These are phyloP conservation scores for Drosophila gaucha DNA, from an alignment of 2,888 invertebrate species.

Conservation along the genomic window DNA sequence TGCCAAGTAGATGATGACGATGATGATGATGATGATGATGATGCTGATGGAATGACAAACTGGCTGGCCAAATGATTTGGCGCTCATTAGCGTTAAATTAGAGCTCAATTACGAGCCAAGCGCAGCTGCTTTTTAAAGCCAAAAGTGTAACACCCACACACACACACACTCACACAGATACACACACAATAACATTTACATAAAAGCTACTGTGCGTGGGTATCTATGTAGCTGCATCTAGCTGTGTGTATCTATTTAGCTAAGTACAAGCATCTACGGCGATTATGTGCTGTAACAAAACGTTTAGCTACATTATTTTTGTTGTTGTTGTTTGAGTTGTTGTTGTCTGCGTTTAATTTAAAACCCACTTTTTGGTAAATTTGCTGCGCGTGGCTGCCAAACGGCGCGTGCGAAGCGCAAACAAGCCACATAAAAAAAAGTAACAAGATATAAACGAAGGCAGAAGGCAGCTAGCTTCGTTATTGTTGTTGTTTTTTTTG, in stretches of 20 bases:
- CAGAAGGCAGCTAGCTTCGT: slow-evolving; percentile 44
- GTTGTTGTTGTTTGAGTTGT: slow-evolving; percentile 19
- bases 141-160: slow-evolving; percentile 20
- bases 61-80: slow-evolving; percentile 62
- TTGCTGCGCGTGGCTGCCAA: slow-evolving; percentile 73
- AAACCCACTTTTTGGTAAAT: slow-evolving; percentile 61
- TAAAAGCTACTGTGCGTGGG: slow-evolving; percentile 12
- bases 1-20: background rate
- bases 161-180: slow-evolving; percentile 8
- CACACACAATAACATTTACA: slow-evolving; percentile 6
- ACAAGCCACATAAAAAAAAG: slow-evolving; percentile 29
- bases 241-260: slow-evolving; percentile 33
- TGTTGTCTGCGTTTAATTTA: slow-evolving; percentile 56
- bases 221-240: slow-evolving; percentile 19
- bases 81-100: slow-evolving; percentile 77
- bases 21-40: background rate
- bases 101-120: slow-evolving; percentile 63
- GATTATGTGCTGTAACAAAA: slow-evolving; percentile 74
- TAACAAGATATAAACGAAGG: slow-evolving; percentile 31
- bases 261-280: slow-evolving; percentile 52
- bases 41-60: slow-evolving; percentile 46
- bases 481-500: slow-evolving; percentile 47
- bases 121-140: slow-evolving; percentile 41
- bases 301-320: slow-evolving; percentile 70
- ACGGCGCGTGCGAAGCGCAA: slow-evolving; percentile 70